A percentile compares a stretch with the other conserved stretches of the same genome.
Conservation (phyloP, 2,113 vertebrate species). For the Rhodinocichla rosea region DNA sequence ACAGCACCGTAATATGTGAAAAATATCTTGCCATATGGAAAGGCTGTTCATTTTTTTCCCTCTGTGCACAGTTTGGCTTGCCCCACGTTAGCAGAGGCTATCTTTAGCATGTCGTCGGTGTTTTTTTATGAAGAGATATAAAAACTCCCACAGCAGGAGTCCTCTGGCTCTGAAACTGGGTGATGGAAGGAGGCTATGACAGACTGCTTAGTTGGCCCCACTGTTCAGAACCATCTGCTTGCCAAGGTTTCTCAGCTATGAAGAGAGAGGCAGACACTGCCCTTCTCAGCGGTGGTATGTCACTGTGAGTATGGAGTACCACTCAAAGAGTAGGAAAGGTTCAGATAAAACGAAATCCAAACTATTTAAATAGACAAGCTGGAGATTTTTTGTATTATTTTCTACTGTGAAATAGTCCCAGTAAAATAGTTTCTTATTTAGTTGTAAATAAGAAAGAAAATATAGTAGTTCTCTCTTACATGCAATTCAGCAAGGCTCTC, state of each 20-base stretch:
- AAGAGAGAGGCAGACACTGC: not conserved
- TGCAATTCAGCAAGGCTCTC: not conserved
- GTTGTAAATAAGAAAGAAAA: not conserved
- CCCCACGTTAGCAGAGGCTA: constrained; percentile 16
- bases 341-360: not conserved
- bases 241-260: constrained; percentile 34
- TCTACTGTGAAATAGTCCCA: not conserved
- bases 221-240: constrained; percentile 27
- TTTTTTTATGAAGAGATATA: constrained; percentile 50
- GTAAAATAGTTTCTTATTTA: not conserved
- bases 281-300: not conserved
- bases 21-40: constrained; percentile 20
- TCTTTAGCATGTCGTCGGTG: constrained; percentile 18
- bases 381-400: not conserved
- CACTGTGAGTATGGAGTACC: not conserved
- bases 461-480: not conserved
- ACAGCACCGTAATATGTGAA: not conserved
- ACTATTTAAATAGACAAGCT: not conserved
- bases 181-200: constrained; percentile 29
- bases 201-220: constrained; percentile 6
- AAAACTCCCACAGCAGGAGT: constrained; percentile 35
- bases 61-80: not conserved
- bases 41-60: constrained; percentile 43
- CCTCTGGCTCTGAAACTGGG: constrained; percentile 27
- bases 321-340: not conserved